Conservation (phyloP, 2,888 invertebrate genomes). For the Patella ulyssiponensis region DNA sequence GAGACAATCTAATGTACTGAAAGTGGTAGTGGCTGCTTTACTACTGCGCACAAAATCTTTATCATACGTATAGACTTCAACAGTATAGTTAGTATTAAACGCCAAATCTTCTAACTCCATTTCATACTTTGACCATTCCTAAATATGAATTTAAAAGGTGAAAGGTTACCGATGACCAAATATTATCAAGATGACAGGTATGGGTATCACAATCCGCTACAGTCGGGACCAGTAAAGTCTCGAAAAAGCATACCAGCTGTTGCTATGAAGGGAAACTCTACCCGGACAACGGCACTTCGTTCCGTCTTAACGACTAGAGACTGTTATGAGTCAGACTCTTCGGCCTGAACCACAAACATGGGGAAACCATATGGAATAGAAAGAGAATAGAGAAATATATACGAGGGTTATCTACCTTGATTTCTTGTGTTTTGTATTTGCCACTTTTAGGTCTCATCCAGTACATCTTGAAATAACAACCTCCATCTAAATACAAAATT, state of each 20-base stretch:
- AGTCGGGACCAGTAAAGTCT: too few relatives aligned
- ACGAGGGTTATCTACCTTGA: conserved; percentile 12
- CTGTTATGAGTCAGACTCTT: too few relatives aligned
- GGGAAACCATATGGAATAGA: too few relatives aligned
- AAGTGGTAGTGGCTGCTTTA: conserved; percentile 22
- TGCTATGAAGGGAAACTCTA: too few relatives aligned
- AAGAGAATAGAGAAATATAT: neutral
- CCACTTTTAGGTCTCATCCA: conserved; percentile 23
- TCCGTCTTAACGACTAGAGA: too few relatives aligned
- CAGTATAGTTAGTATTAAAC: conserved; percentile 35
- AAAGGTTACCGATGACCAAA: too few relatives aligned
- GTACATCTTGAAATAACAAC: conserved; percentile 30
- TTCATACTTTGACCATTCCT: conserved; percentile 30
- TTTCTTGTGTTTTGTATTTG: conserved; percentile 8
- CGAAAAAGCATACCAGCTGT: too few relatives aligned
- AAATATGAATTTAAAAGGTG: neutral
- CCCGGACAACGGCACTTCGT: too few relatives aligned
- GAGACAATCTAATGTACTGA: conserved; percentile 35
- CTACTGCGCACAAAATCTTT: conserved; percentile 24
- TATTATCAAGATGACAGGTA: too few relatives aligned
- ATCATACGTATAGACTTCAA: conserved; percentile 35
- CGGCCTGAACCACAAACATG: too few relatives aligned
- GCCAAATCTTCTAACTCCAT: conserved; percentile 32
- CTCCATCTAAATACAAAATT: conserved; percentile 20
- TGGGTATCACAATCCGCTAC: too few relatives aligned